Percentiles rank a stretch among this genome's conserved stretches.
phyloP scores from a whole-genome alignment of 1,140 invertebrate species.

The Ceratoteleas bidentatus region DNA sequence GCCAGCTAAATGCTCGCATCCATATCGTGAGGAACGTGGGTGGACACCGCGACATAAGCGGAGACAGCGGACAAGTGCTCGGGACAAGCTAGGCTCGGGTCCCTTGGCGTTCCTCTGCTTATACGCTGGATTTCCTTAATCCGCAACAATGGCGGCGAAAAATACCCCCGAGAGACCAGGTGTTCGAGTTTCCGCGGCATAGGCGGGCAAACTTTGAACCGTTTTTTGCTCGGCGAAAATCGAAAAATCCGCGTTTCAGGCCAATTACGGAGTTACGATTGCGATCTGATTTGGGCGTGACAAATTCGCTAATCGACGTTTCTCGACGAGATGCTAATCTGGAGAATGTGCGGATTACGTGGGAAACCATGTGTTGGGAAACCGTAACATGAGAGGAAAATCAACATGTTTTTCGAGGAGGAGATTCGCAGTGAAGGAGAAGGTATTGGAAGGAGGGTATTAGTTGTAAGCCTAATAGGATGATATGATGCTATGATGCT shows the following conservation, averaged over 20 bases:
- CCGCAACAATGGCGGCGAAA: conserved; percentile 4
- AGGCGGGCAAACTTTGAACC: too few relatives aligned
- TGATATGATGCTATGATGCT: too few relatives aligned
- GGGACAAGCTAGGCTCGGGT: conserved; percentile 64
- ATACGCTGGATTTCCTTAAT: conserved; percentile 67
- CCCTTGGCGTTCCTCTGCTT: conserved; percentile 47
- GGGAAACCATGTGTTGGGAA: conserved; percentile 18
- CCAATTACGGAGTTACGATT: neutral
- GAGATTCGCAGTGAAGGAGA: too few relatives aligned
- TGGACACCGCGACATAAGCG: conserved; percentile 77
- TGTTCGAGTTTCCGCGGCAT: too few relatives aligned
- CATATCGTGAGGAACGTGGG: conserved; percentile 76
- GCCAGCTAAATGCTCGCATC: conserved; percentile 76
- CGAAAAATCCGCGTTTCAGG: neutral
- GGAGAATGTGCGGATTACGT: conserved; percentile 15
- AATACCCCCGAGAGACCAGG: too few relatives aligned
- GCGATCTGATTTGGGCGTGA: conserved; percentile 12
- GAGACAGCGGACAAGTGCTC: conserved; percentile 76
- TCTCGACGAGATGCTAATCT: conserved; percentile 38
- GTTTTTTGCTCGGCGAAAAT: neutral
- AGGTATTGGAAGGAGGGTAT: too few relatives aligned
- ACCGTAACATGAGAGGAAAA: conserved; percentile 9
- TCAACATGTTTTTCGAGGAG: too few relatives aligned
- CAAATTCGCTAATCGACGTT: conserved; percentile 30
- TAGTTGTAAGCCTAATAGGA: too few relatives aligned